phyloP scores from a whole-genome alignment of 2,113 vertebrate species.

The Anser cygnoides region DNA sequence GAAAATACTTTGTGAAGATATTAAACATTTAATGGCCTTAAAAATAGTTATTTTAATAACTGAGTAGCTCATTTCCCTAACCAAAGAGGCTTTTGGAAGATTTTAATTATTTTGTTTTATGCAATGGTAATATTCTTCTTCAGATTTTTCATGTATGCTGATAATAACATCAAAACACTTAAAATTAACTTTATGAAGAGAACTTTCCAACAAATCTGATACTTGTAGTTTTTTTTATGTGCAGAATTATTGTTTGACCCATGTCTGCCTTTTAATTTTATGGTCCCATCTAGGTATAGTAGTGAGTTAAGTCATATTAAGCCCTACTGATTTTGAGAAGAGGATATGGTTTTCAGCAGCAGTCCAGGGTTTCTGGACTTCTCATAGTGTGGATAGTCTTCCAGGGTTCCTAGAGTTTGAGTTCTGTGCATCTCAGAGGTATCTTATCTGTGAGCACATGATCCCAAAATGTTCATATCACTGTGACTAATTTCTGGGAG shows the following conservation, averaged over 20 bases:
- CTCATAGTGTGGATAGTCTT: not conserved
- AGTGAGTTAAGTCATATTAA: not conserved
- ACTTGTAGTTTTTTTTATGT: not conserved
- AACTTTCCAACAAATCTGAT: not conserved
- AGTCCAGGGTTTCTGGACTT: not conserved
- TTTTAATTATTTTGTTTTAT: not conserved
- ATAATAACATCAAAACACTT: not conserved
- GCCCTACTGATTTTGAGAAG: not conserved
- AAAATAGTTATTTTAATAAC: conserved; percentile 21
- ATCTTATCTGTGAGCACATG: not conserved
- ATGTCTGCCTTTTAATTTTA: not conserved
- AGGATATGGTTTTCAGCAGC: not conserved
- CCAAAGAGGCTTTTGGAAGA: not conserved
- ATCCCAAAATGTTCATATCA: not conserved
- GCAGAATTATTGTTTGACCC: conserved; percentile 1
- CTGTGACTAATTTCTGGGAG: not conserved
- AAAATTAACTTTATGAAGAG: not conserved
- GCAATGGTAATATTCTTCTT: not conserved
- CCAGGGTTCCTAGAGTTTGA: not conserved
- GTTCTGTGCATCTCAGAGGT: not conserved
- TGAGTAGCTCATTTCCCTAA: not conserved
- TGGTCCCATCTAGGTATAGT: not conserved
- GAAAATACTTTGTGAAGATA: not conserved
- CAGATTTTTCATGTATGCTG: not conserved
- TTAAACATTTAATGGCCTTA: conserved; percentile 16